Conservation (phyloP, 1,140 invertebrate genomes). For the Parapsyche elsis region DNA sequence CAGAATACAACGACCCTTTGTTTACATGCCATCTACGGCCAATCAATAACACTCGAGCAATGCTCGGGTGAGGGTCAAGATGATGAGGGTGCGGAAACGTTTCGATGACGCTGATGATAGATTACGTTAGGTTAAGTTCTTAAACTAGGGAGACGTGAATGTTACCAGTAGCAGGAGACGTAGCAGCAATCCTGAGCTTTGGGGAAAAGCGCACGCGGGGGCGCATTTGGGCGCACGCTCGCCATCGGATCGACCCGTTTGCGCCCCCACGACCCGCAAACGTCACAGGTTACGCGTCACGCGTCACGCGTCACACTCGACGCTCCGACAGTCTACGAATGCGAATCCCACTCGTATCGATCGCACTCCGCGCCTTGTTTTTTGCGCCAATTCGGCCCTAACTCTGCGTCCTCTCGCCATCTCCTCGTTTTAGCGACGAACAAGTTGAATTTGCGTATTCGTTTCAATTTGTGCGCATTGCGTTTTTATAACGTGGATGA, state of each 20-base stretch:
- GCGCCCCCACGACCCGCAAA: not conserved
- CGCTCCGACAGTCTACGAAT: too few relatives aligned
- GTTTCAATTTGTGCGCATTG: too few relatives aligned
- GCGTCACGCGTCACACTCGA: too few relatives aligned
- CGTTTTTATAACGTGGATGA: too few relatives aligned
- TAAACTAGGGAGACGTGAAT: too few relatives aligned
- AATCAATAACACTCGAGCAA: too few relatives aligned
- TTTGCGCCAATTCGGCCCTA: not conserved
- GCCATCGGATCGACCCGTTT: slow-evolving; percentile 5
- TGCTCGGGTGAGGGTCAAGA: too few relatives aligned
- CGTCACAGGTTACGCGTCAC: too few relatives aligned
- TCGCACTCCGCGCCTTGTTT: not conserved
- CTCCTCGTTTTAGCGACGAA: too few relatives aligned
- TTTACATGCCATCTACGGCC: not conserved
- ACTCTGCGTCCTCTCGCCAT: too few relatives aligned
- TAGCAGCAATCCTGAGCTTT: slow-evolving; percentile 75
- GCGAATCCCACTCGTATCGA: not conserved
- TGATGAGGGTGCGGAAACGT: not conserved
- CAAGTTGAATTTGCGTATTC: too few relatives aligned
- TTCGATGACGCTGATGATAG: not conserved
- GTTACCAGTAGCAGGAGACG: slow-evolving; percentile 76
- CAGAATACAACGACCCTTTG: not conserved
- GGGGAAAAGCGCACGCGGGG: slow-evolving; percentile 62
- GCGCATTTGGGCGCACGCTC: not conserved
- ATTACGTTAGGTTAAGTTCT: too few relatives aligned